phyloP scores from a whole-genome alignment of 2,888 invertebrate genomes.

The Pomacea canaliculata region DNA sequence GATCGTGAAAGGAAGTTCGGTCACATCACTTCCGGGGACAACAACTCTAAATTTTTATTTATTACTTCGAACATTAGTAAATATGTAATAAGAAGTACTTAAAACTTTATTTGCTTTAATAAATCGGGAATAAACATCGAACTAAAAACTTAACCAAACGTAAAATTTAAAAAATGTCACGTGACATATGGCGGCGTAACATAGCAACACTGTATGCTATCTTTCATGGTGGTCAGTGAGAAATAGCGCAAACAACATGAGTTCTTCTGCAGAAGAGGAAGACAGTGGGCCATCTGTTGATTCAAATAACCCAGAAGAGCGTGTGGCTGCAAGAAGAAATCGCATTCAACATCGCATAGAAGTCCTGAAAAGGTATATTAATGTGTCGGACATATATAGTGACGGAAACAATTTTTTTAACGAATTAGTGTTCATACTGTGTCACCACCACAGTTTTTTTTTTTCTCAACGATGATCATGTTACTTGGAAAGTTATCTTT shows the following conservation, averaged over 20 bases:
- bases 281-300: constrained; percentile 68
- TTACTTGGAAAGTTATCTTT: too few relatives aligned
- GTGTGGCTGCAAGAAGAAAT: constrained; percentile 79
- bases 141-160: not conserved
- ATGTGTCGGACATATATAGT: too few relatives aligned
- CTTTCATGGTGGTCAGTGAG: not conserved
- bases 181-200: constrained; percentile 30
- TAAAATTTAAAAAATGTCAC: constrained; percentile 6
- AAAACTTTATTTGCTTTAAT: not conserved
- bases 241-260: constrained; percentile 47
- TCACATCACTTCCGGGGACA: constrained; percentile 1
- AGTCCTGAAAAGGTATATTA: constrained; percentile 50
- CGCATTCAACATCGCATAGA: constrained; percentile 76
- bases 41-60: not conserved
- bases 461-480: too few relatives aligned
- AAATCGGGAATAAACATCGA: not conserved
- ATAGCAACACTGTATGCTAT: constrained; percentile 19
- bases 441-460: too few relatives aligned
- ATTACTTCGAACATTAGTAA: not conserved
- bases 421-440: too few relatives aligned
- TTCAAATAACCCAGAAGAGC: constrained; percentile 78
- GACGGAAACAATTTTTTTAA: too few relatives aligned
- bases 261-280: constrained; percentile 67
- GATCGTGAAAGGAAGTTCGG: not conserved
- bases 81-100: not conserved